Evolutionary conservation across 2,797 vertebrate species (phyloP).

Genomic region (Spinus pinus): DNA sequence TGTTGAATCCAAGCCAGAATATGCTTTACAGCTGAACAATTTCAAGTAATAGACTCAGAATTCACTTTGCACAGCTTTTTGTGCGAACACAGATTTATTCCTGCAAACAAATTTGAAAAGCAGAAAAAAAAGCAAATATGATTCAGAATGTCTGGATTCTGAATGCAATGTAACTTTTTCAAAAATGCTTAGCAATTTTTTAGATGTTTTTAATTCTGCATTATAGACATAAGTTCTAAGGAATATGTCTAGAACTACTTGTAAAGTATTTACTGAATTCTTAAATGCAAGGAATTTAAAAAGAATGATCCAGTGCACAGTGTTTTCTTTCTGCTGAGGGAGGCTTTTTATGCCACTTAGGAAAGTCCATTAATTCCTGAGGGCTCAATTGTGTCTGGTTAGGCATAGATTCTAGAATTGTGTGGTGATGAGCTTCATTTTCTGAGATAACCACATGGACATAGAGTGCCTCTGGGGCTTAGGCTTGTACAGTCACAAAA

Average conservation of each 20-base stretch:
- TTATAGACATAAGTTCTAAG: background rate
- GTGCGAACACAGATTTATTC: background rate
- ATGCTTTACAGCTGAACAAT: background rate
- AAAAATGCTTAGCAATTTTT: background rate
- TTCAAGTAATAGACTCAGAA: background rate
- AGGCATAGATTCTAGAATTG: background rate
- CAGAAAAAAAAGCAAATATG: background rate
- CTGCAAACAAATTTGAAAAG: background rate
- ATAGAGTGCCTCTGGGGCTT: conserved; percentile 8
- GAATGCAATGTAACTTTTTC: background rate
- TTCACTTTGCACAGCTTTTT: background rate
- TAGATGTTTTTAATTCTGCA: background rate
- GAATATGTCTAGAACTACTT: background rate
- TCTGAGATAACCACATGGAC: conserved; percentile 31
- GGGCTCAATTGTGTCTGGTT: conserved; percentile 1
- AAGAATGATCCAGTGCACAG: background rate
- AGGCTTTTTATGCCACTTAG: background rate
- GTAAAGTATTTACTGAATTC: background rate
- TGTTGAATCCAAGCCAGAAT: background rate
- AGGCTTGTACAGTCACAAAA: background rate
- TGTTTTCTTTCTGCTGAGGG: background rate
- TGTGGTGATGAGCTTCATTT: conserved; percentile 10
- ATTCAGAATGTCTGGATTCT: background rate
- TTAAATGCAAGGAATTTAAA: background rate
- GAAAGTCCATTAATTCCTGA: conserved; percentile 17